Evolutionary conservation across 2,888 invertebrate genomes (phyloP), one percentile per base, ranked within the genome.

Genomic region (Philaethria dido): DNA sequence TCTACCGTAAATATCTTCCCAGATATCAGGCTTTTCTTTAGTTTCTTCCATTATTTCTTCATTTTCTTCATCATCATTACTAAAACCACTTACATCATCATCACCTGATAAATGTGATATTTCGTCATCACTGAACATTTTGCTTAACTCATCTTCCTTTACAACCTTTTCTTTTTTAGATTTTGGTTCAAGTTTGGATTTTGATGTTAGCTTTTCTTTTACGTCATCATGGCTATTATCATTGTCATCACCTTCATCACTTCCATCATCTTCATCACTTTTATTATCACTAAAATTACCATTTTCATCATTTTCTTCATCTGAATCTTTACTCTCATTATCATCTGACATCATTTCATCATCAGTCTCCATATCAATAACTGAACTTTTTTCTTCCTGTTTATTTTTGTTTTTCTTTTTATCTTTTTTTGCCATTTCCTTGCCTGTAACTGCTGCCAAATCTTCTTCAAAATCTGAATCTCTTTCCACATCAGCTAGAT

Each of bases 1-100:
- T 68, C 98, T 93, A 0, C 99, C 99, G 87, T 99, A 99, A 81
- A 99, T 99, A 89, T 99, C 99, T 92, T 99, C 98, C 95, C 96
- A 96, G 3, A 86, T 79, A 79, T 91, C 89, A 68, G 87, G 89
- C 68, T 87, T 82, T 57, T 78, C 75, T 39, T 80, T 70, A 22
- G 60, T 69, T 68, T 75, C 72, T 70, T 52, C 69, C 68, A 61
- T 69, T 72, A 29, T 72, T 77, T 74, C 60, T 77, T 77, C 72
- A 76, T 50, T 69, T 63, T 18, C 62, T 67, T 73, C 71, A 63
- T 83, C 84, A 73, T 78, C 80, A 73, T 74, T 77, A 70, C 73
- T 73, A 55, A 67, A 73, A 6, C 62, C 77, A 29, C 78, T 78
- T 62, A 75, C 72, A 65, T 81, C 78, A 66, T 80, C 85, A 81